These are phyloP conservation scores for Hapalemur alaotrensis DNA, from an alignment of 2,797 vertebrate genomes.

Conservation along the genomic window DNA sequence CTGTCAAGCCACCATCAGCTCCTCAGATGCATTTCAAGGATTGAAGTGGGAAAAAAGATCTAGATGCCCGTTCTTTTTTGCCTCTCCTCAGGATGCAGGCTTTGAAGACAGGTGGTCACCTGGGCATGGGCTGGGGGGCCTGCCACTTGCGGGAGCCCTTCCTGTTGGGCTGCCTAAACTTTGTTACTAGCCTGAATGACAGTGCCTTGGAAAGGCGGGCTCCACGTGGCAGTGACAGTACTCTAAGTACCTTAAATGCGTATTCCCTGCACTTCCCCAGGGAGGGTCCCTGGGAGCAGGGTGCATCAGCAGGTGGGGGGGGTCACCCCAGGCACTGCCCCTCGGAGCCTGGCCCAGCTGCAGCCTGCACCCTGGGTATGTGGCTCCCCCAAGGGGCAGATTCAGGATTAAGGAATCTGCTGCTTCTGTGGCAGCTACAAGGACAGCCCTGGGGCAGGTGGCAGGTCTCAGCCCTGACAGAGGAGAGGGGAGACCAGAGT, in stretches of 20 bases:
- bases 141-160: neutral
- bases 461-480: neutral
- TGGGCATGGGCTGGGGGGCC: neutral
- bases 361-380: accelerated
- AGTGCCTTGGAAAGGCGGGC: slow-evolving; percentile 63
- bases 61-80: neutral
- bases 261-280: neutral
- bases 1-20: neutral
- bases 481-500: neutral
- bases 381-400: neutral
- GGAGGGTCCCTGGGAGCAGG: neutral
- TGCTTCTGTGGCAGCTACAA: neutral
- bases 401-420: neutral
- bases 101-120: neutral
- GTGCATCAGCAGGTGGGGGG: neutral
- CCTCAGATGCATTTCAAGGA: neutral
- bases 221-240: neutral
- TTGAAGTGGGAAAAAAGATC: neutral
- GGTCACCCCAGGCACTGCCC: neutral
- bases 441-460: neutral
- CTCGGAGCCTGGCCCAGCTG: neutral
- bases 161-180: neutral
- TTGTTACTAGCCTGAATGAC: neutral
- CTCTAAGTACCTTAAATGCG: neutral
- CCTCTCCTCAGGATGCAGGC: neutral